Evolutionary conservation across 2,113 vertebrate species (phyloP).

Genomic region (Mobula birostris): DNA sequence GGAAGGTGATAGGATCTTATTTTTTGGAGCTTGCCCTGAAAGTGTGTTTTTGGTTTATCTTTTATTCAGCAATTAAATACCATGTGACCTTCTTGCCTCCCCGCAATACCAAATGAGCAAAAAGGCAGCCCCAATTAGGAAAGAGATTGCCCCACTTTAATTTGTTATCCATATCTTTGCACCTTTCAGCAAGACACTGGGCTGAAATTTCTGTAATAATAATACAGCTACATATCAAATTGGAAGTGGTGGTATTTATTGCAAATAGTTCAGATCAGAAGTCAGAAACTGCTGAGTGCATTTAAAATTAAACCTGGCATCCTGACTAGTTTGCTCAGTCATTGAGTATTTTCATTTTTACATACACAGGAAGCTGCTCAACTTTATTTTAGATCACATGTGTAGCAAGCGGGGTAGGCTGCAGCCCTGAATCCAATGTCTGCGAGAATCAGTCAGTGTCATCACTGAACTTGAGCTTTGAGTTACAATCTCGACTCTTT

Average conservation of each 20-base stretch:
- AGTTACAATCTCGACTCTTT: neutral
- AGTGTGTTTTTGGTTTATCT: neutral
- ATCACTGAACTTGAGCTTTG: neutral
- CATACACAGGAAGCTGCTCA: neutral
- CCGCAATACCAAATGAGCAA: neutral
- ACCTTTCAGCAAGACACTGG: neutral
- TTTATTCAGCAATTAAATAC: neutral
- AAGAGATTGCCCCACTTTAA: neutral
- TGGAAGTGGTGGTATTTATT: no score
- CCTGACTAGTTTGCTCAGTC: neutral
- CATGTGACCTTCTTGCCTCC: neutral
- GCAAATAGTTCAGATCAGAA: no score
- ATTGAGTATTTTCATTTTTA: neutral
- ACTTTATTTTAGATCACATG: neutral
- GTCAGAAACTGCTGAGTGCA: neutral
- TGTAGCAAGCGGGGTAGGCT: neutral
- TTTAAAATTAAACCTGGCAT: neutral
- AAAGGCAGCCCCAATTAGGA: neutral
- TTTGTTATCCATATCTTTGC: neutral
- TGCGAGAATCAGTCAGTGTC: neutral
- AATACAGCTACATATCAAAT: no score
- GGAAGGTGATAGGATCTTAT: neutral
- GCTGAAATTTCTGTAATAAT: no score
- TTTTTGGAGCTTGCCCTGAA: neutral
- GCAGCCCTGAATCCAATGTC: neutral